These are phyloP conservation scores for Ophion slaviceki DNA, from an alignment of 2,888 invertebrate genomes.

Conservation along the genomic window DNA sequence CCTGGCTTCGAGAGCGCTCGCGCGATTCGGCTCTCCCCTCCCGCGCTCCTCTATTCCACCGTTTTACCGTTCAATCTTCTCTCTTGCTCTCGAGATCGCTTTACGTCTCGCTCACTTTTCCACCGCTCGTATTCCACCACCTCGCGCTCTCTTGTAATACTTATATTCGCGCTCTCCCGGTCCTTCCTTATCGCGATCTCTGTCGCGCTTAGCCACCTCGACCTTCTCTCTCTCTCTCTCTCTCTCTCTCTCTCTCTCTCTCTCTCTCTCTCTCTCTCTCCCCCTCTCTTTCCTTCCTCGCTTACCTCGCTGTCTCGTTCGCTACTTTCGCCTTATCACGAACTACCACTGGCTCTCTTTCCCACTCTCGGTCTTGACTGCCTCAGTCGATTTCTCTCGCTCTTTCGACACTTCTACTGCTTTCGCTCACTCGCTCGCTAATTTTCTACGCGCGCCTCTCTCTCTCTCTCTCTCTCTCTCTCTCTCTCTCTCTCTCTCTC, in stretches of 20 bases:
- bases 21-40: slow-evolving; percentile 63
- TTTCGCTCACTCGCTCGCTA: slow-evolving; percentile 12
- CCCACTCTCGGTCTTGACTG: neutral
- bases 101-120: slow-evolving; percentile 22
- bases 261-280: neutral
- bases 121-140: neutral
- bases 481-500: neutral
- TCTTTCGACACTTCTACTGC: neutral
- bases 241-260: neutral
- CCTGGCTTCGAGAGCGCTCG: slow-evolving; percentile 73
- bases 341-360: slow-evolving; percentile 12
- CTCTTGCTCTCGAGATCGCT: slow-evolving; percentile 10
- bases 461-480: too few species aligned
- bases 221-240: neutral
- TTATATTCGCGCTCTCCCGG: neutral
- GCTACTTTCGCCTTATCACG: neutral
- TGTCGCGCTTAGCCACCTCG: neutral
- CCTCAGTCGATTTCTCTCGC: neutral
- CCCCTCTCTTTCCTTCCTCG: neutral
- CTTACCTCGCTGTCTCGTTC: neutral
- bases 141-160: slow-evolving; percentile 1
- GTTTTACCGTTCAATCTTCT: slow-evolving; percentile 7
- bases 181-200: neutral
- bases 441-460: too few species aligned
- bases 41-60: neutral